Conservation (phyloP, 2,888 invertebrate genomes). For the Stratiomys singularior region DNA sequence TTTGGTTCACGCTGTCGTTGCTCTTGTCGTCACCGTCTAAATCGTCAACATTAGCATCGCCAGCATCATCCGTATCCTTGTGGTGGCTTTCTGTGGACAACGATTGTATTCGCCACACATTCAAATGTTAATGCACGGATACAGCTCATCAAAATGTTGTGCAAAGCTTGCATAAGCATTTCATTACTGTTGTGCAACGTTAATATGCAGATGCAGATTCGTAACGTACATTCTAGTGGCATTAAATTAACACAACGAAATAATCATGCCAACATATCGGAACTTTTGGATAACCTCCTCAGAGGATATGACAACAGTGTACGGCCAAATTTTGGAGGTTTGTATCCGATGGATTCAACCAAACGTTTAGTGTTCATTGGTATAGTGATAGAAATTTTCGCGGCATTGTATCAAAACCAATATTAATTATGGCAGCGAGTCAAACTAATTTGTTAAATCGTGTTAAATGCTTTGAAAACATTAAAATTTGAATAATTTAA, state of each 20-base stretch:
- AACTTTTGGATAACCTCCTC: conserved; percentile 77
- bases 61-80: too few relatives aligned
- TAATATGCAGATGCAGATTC: conserved; percentile 56
- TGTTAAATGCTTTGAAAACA: not conserved
- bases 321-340: conserved; percentile 82
- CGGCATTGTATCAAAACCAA: too few relatives aligned
- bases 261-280: conserved; percentile 78
- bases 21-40: not conserved
- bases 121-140: conserved; percentile 33
- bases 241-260: conserved; percentile 70
- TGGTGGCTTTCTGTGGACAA: not conserved
- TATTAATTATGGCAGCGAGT: too few relatives aligned
- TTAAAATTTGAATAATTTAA: not conserved
- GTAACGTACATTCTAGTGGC: conserved; percentile 22
- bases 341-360: conserved; percentile 53
- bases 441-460: not conserved
- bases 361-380: not conserved
- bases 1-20: not conserved
- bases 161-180: conserved; percentile 55
- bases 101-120: conserved; percentile 15
- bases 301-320: conserved; percentile 84
- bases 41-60: not conserved
- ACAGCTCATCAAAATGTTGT: conserved; percentile 53
- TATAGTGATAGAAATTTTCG: not conserved
- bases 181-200: conserved; percentile 56